Evolutionary conservation across 1,140 invertebrate genomes (phyloP), one percentile per base, ranked within the genome.

Genomic region (Drosophila truncata): DNA sequence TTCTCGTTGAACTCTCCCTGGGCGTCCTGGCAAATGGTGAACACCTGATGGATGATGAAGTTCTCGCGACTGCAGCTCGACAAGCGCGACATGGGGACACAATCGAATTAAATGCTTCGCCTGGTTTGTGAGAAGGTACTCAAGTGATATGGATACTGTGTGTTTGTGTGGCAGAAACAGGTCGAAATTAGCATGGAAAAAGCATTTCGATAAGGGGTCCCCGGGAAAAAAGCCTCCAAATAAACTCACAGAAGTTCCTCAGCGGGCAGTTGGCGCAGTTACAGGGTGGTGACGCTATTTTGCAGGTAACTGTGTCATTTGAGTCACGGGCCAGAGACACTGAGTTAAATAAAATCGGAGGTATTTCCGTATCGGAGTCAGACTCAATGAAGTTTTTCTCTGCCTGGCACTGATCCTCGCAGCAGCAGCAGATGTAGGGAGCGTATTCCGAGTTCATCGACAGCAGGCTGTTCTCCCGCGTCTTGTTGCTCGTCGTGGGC

Each of bases 221-320:
- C 29, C 44, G 25, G 44, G 44, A 29, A 41, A 33, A 47, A 35
- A 8, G 9, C 5, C 27, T 25, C 5, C 10, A 33, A 52, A 20
- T 9, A n/a, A 27, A 92, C 91, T 92, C 81, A 92, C 91, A 92
- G 58, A 85, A 14, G 70, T 91, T 88, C 44, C 71, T 91, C 35
- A 92, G 47, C 10, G 91, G 91, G 46, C 91, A 92, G 76, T 92
- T 92, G 35, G 87, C 82, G 16, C 91, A 92, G 29, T 78, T 64
- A 50, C 91, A 92, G 42, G 62, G 74, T 23, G 85, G 86, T n/a
- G 39, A 33, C 7, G 14, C 29, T 49, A 86, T 72, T 61, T 64
- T 63, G n/a, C 88, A 46, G 13, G 78, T 80, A 6, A 73, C 78
- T 13, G 71, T 60, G 11, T 85, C 84, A 3, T 58, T 29, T 4